phyloP scores from a whole-genome alignment of 2,888 invertebrate species.

The Apantesis nais region DNA sequence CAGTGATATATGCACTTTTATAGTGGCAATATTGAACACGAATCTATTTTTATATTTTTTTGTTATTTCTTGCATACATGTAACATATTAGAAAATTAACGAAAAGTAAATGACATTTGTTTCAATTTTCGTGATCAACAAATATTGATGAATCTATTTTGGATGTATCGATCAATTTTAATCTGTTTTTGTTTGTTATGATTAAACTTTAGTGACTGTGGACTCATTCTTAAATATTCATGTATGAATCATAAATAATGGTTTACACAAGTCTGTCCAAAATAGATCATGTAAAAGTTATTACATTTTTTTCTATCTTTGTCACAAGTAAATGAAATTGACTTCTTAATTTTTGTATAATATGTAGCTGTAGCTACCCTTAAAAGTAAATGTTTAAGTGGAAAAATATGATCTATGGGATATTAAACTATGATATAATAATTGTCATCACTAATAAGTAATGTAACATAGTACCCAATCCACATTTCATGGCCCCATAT shows the following conservation, averaged over 20 bases:
- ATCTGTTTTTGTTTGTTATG: neutral
- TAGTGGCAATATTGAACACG: neutral
- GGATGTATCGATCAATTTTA: neutral
- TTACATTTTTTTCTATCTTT: neutral
- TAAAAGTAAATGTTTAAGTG: neutral
- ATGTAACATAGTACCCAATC: neutral
- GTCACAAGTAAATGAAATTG: neutral
- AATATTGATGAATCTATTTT: neutral
- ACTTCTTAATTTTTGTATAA: neutral
- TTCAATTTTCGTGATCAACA: neutral
- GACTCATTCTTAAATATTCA: no score
- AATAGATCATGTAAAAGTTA: neutral
- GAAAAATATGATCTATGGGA: neutral
- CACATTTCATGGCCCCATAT: no score
- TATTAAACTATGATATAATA: neutral
- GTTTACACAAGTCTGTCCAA: slow-evolving; percentile 1
- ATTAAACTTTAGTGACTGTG: neutral
- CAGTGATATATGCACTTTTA: neutral
- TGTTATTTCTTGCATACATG: neutral
- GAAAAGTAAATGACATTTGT: neutral
- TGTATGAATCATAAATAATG: no score
- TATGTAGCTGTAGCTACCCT: neutral
- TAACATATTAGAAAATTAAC: neutral
- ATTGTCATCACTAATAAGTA: neutral
- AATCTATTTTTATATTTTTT: neutral